Evolutionary conservation across 2,797 vertebrate genomes (phyloP), one percentile per base, ranked within the genome.

Genomic region (Eutrigla gurnardus): DNA sequence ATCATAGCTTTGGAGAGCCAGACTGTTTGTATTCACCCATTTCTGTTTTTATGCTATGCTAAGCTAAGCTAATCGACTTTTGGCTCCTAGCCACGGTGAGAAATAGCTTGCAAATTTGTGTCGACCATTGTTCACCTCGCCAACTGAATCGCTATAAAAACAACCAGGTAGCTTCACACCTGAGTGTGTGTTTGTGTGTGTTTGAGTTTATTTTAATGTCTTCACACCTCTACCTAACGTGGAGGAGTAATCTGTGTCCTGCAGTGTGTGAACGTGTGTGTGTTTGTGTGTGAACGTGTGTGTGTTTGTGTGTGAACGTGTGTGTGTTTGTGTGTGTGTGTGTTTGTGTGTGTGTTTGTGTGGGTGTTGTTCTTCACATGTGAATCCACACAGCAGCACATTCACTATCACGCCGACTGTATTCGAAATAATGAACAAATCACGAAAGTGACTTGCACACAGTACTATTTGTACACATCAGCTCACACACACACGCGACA

Each of bases 211-310:
- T 80, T 70, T 85, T 75, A 73, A 73, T 70, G 58, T 66, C 32
- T 84, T 85, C 73, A 70, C 85, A 85, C 81, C 86, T 87, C 60
- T 37, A 7, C 40, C 47, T 39, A 78, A 69, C 5, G 12, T 5
- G 15, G 55, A 61, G 82, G 49, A 75, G 49, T 70, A 75, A 80
- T 73, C 66, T 81, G 70, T 59, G 55, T 66, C 68, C 61, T 47
- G 71, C 47, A 75, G 70, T 32, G 66, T 80, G 77, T 62, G 71
- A 77, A 86, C 25, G 25, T 25, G 25, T 25, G 25, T 25, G 25
- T 25, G 25, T 25, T 25, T 25, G n/a, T n/a, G n/a, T n/a, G n/a
- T n/a, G n/a, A n/a, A n/a, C n/a, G n/a, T 25, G 25, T 25, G 25
- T 25, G 25, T 25, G 25, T 25, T 1, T 25, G n/a, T n/a, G n/a